phyloP scores from a whole-genome alignment of 2,797 vertebrate species.

The Ptychadena robeensis region DNA sequence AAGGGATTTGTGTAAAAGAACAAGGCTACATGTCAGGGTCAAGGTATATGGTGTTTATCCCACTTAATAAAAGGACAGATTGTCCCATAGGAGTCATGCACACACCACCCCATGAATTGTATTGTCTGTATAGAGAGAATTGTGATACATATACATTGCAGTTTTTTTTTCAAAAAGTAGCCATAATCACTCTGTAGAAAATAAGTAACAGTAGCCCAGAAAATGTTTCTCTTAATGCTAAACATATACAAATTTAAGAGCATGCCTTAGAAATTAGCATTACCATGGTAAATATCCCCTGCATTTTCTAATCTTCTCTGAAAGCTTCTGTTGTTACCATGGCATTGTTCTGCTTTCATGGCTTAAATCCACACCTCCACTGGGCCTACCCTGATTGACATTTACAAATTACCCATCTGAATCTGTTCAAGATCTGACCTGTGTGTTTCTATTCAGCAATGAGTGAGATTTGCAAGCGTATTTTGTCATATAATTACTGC shows the following conservation, averaged over 20 bases:
- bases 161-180: background rate
- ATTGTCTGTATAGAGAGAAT: background rate
- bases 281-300: constrained; percentile 62
- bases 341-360: constrained; percentile 65
- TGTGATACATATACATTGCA: background rate
- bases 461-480: constrained; percentile 90
- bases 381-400: constrained; percentile 94
- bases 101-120: background rate
- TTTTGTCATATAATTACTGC: constrained; percentile 99
- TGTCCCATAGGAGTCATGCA: background rate
- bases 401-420: constrained; percentile 98
- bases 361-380: constrained; percentile 76
- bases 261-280: background rate
- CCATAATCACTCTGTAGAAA: background rate
- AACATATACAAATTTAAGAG: background rate
- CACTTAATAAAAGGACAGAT: background rate
- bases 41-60: background rate
- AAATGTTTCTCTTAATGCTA: background rate
- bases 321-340: constrained; percentile 74
- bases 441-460: constrained; percentile 93
- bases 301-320: constrained; percentile 77
- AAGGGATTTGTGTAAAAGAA: background rate
- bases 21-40: background rate
- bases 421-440: constrained; percentile 96
- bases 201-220: background rate